Conservation (phyloP, 2,888 invertebrate species). For the Parthenolecanium corni region DNA sequence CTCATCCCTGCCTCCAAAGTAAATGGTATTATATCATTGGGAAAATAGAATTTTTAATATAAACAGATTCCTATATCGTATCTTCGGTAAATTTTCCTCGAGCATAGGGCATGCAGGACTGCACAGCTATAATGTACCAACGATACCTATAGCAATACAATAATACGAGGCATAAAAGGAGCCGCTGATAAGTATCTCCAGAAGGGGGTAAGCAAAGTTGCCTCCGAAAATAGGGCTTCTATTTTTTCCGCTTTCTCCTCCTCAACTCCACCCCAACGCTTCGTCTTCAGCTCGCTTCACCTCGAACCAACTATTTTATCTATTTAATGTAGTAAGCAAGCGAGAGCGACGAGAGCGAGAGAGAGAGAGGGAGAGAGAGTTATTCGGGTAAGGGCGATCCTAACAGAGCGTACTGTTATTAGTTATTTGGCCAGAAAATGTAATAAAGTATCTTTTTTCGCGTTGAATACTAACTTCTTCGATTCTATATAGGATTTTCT, state of each 20-base stretch:
- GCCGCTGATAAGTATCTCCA: slow-evolving; percentile 15
- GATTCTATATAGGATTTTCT: neutral
- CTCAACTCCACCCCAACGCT: neutral
- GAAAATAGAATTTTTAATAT: slow-evolving; percentile 12
- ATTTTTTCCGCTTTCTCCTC: neutral
- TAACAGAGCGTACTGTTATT: slow-evolving; percentile 15
- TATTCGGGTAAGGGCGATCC: slow-evolving; percentile 2
- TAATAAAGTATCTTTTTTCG: slow-evolving; percentile 12
- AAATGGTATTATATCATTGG: neutral
- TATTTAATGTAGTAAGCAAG: slow-evolving; percentile 15
- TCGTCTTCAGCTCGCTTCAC: neutral
- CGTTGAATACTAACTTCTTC: slow-evolving; percentile 4
- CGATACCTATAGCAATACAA: slow-evolving; percentile 1
- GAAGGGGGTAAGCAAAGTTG: neutral
- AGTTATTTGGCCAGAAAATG: slow-evolving; percentile 18
- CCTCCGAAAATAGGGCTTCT: slow-evolving; percentile 6
- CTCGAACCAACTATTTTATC: neutral
- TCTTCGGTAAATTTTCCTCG: neutral
- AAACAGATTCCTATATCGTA: slow-evolving; percentile 9
- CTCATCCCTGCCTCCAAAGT: no score
- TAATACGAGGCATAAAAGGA: slow-evolving; percentile 9
- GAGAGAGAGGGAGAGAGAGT: no score
- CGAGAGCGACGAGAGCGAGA: no score
- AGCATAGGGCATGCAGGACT: neutral
- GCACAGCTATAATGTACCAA: neutral